Evolutionary conservation across 2,797 vertebrate species (phyloP).

Genomic region (Leuciscus waleckii): DNA sequence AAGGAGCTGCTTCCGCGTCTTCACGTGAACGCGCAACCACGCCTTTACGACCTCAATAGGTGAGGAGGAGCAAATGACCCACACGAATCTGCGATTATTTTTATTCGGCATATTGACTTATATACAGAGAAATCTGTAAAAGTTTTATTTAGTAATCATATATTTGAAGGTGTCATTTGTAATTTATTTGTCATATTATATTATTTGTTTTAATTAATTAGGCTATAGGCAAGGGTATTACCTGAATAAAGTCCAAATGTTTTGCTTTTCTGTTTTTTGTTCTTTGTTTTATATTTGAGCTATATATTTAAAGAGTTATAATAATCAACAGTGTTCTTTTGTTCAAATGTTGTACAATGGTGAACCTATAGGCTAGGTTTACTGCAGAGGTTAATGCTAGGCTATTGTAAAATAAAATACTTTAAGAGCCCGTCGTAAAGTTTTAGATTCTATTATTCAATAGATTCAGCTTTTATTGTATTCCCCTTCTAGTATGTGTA

Average conservation of each 20-base stretch:
- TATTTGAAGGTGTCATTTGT: neutral
- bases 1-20: constrained; percentile 40
- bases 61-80: neutral
- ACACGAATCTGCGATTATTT: neutral
- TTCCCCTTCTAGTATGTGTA: neutral
- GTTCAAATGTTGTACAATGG: neutral
- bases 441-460: neutral
- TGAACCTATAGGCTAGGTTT: neutral
- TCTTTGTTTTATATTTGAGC: neutral
- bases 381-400: neutral
- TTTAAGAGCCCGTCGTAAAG: neutral
- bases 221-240: neutral
- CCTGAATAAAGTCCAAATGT: no score
- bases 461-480: neutral
- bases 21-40: neutral
- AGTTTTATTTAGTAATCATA: neutral
- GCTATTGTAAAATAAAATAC: neutral
- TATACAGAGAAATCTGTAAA: neutral
- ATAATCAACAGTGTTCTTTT: neutral
- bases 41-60: constrained; percentile 34
- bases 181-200: neutral
- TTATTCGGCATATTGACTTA: neutral
- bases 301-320: neutral
- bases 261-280: neutral
- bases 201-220: neutral